Evolutionary conservation across 2,797 vertebrate species (phyloP).

Genomic region (Mus caroli): DNA sequence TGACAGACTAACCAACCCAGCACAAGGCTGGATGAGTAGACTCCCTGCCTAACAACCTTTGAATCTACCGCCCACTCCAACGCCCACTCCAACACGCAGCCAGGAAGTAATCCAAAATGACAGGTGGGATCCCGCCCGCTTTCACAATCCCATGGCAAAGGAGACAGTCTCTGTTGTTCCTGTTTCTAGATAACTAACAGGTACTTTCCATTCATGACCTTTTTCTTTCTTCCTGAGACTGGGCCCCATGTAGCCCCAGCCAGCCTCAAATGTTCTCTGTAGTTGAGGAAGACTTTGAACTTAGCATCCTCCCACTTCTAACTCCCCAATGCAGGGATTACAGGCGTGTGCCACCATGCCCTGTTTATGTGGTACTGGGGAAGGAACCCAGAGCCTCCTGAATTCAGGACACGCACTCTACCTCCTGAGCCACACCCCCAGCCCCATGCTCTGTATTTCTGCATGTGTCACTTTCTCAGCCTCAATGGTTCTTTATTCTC

Average conservation of each 20-base stretch:
- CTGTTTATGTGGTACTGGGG: not conserved
- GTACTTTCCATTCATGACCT: not conserved
- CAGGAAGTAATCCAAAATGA: conserved; percentile 2
- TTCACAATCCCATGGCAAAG: not conserved
- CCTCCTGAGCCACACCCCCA: not conserved
- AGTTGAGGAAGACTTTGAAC: not conserved
- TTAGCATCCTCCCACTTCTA: not conserved
- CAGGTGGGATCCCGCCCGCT: not conserved
- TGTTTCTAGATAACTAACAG: conserved; percentile 36
- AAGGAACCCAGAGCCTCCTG: not conserved
- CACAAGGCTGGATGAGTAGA: not conserved
- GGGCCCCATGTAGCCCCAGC: too few relatives aligned
- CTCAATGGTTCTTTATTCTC: conserved; percentile 1
- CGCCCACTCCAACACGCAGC: not conserved
- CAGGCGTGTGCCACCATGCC: not conserved
- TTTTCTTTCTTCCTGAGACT: not conserved
- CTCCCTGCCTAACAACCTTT: not conserved
- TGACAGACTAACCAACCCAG: conserved; percentile 41
- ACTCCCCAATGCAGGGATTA: accelerated
- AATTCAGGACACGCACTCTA: not conserved
- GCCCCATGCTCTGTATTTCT: not conserved
- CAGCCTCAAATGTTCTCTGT: not conserved
- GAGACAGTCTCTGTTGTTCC: not conserved
- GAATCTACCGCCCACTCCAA: not conserved
- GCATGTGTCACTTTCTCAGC: not conserved